Evolutionary conservation across 1,140 invertebrate genomes (phyloP).

Genomic region (Patella vulgata): DNA sequence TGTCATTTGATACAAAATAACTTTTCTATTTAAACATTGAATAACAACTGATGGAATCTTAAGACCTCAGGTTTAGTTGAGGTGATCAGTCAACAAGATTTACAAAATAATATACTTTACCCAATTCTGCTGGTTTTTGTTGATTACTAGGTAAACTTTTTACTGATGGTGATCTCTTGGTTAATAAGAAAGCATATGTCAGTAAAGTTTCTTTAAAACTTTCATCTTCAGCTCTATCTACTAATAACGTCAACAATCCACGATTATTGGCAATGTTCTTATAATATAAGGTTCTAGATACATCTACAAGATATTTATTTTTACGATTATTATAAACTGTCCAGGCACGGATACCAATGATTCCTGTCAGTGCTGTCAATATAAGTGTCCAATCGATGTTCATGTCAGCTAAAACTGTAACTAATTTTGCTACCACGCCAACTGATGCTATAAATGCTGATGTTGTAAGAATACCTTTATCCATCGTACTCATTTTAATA

Average conservation of each 20-base stretch:
- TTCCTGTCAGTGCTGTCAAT: constrained; percentile 34
- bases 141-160: constrained; percentile 24
- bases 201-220: constrained; percentile 61
- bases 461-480: constrained; percentile 46
- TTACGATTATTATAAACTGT: constrained; percentile 50
- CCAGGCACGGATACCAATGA: constrained; percentile 33
- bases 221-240: constrained; percentile 64
- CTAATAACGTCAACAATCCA: constrained; percentile 56
- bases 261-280: constrained; percentile 64
- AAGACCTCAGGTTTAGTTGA: no score
- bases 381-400: constrained; percentile 43
- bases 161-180: constrained; percentile 35
- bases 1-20: no score
- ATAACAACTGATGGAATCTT: no score
- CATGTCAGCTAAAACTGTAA: constrained; percentile 47
- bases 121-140: constrained; percentile 40
- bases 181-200: constrained; percentile 57
- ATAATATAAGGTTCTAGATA: constrained; percentile 58
- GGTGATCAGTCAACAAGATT: no score
- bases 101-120: no score
- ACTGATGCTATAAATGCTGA: constrained; percentile 39
- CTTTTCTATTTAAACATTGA: no score
- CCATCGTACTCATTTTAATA: constrained; percentile 49
- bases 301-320: constrained; percentile 55
- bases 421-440: constrained; percentile 50